Base-by-base conservation (phyloP, 2,888 invertebrate genomes). In the Rosalia funebris region DNA sequence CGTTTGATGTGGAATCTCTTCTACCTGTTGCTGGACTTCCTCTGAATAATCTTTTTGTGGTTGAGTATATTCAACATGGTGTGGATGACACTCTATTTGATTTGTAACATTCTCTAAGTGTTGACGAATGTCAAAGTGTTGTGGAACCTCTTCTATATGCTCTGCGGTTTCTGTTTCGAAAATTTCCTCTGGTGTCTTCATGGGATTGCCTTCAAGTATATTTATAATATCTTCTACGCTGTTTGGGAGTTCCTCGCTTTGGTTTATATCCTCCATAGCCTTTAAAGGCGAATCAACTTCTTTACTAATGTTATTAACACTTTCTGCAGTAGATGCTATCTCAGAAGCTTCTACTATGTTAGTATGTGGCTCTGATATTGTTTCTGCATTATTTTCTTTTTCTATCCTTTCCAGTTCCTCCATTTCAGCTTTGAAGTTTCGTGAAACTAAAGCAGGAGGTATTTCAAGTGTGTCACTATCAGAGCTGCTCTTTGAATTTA, bases 401-500 rank as follows among this genome's bases (percentile, higher is more conserved):
- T 44, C 36, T 31, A 46, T 47, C 45, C 41, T 42, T 10, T 39
- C 46, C 10, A 46, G 11, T 41, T 47, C 46, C 16, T 52, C 52
- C 14, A 15, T 37, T 32, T 58, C 54, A 1, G 46, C 34, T 19
- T 14, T 47, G 17, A 58, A 50, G 12, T 55, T 44, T 9, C 57
- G 25, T 11, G 46, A 10, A 19, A 47, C 36, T 14, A 25, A 9
- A 16, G 42, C 25, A 0, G 57, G 39, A 16, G 11, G 53, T 31
- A 50, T 54, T 46, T 42, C 39, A 2, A 58, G 55, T 5, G 39
- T 50, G 0, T 65, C 68, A 11, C 39, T 55, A 31, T 52, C 52
- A 3, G 68, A 65, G 42, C 57, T 44, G 31, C 54, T 56, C 31
- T 71, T 70, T 0, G 70, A 77, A 76, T 83, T 84, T 59, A 88